Conservation (phyloP, 2,888 invertebrate species). For the Troglohyphantes excavatus region DNA sequence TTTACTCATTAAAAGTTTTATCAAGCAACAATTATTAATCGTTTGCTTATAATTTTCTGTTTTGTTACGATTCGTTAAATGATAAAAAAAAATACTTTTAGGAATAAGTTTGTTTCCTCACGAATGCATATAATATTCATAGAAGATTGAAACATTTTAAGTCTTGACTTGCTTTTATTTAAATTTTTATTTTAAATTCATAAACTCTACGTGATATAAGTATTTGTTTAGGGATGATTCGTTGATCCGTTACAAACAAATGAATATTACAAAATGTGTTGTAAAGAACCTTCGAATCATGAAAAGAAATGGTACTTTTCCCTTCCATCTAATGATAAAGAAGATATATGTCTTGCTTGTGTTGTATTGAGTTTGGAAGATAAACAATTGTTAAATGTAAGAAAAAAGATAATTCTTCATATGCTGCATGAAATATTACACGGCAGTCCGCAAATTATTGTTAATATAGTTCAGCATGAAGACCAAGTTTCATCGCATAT, state of each 20-base stretch:
- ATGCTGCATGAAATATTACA: constrained; percentile 40
- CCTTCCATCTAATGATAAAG: neutral
- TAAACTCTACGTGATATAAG: no score
- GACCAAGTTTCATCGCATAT: constrained; percentile 44
- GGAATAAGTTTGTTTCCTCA: no score
- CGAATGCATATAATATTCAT: no score
- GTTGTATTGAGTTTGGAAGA: constrained; percentile 45
- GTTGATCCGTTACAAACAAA: neutral
- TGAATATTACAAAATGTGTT: constrained; percentile 12
- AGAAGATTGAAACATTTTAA: no score
- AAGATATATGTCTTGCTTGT: constrained; percentile 53
- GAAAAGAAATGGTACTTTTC: constrained; percentile 51
- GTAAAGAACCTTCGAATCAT: constrained; percentile 21
- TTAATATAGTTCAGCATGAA: constrained; percentile 19
- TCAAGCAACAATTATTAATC: no score
- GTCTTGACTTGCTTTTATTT: no score
- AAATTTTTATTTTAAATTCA: no score
- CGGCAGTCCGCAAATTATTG: constrained; percentile 25
- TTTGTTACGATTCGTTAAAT: no score
- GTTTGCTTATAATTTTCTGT: no score
- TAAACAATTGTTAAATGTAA: constrained; percentile 16
- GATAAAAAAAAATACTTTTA: no score
- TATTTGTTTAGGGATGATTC: no score
- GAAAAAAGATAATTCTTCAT: constrained; percentile 17
- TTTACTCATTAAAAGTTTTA: no score